Base-by-base conservation (phyloP, 2,113 vertebrate genomes). In the Alectura lathami region DNA sequence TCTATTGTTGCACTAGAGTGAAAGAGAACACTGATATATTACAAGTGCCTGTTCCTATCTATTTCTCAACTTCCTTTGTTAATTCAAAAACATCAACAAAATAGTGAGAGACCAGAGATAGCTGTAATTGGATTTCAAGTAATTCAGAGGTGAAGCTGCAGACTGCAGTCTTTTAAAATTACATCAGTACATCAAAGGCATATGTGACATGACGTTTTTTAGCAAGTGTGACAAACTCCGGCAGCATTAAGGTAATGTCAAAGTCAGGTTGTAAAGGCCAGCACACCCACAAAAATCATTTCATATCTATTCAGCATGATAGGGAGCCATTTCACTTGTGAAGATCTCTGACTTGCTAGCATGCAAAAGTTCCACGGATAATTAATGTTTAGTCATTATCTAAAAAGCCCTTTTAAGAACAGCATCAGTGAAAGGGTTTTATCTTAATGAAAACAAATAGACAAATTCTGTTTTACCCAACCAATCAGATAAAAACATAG, bases 11-110 rank as follows among this genome's bases (percentile, higher is more conserved):
- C 89, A 78, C 72, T 86, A 91, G 40, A 87, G 34, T 48, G 76
- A 95, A 93, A 36, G 73, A 93, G 78, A 89, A 95, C 62, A 68
- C 30, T 88, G 56, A 91, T 92, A 75, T 59, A 95, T 96, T 94
- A 78, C 90, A 95, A 94, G 80, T 70, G 91, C 64, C 84, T 83
- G 66, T 90, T 94, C 76, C 95, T 91, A 92, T 96, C 87, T 96
- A 86, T 97, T 93, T 85, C 90, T 94, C n/a, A 18, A 95, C 43
- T 86, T 75, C 42, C 76, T 97, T 97, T 38, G 84, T 97, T 96
- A 97, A 97, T 91, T 97, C 82, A 94, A 96, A 97, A 97, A 86
- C 75, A 95, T 81, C 90, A 96, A 94, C 91, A 96, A 96, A 93
- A 91, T 95, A 17, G 57, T 91, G 83, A 90, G 77, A 95, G 72